Evolutionary conservation across 1,140 invertebrate species (phyloP).

Genomic region (Drosophila ficusphila): DNA sequence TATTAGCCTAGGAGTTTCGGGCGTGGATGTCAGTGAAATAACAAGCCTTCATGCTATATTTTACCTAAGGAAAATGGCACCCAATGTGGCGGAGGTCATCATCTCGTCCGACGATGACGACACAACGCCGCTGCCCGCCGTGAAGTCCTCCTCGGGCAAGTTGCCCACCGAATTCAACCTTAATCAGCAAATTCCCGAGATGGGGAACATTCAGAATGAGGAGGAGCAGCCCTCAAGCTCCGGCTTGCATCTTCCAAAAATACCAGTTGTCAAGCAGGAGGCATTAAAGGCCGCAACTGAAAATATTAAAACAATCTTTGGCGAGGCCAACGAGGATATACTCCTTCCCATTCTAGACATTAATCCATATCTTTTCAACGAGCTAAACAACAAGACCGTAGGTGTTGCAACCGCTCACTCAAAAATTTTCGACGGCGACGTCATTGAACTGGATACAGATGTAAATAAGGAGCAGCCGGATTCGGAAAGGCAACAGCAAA

Average conservation of each 20-base stretch:
- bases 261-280: slow-evolving; percentile 60
- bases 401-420: not conserved
- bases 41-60: slow-evolving; percentile 36
- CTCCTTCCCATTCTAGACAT: slow-evolving; percentile 46
- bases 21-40: not conserved
- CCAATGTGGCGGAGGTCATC: slow-evolving; percentile 6
- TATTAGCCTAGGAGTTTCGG: slow-evolving; percentile 45
- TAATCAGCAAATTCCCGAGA: not conserved
- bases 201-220: not conserved
- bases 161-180: not conserved
- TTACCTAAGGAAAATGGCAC: slow-evolving; percentile 17
- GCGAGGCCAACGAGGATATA: slow-evolving; percentile 59
- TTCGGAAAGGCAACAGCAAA: no score
- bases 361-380: slow-evolving; percentile 58
- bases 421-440: slow-evolving; percentile 51
- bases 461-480: not conserved
- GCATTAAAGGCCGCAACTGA: slow-evolving; percentile 29
- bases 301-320: slow-evolving; percentile 64
- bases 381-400: not conserved
- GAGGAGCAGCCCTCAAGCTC: not conserved
- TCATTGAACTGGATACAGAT: slow-evolving; percentile 37
- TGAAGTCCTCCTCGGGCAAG: not conserved
- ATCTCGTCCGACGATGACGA: slow-evolving; percentile 26
- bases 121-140: not conserved
- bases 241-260: slow-evolving; percentile 56